phyloP scores from a whole-genome alignment of 2,113 vertebrate genomes.

The Centropus unirufus region DNA sequence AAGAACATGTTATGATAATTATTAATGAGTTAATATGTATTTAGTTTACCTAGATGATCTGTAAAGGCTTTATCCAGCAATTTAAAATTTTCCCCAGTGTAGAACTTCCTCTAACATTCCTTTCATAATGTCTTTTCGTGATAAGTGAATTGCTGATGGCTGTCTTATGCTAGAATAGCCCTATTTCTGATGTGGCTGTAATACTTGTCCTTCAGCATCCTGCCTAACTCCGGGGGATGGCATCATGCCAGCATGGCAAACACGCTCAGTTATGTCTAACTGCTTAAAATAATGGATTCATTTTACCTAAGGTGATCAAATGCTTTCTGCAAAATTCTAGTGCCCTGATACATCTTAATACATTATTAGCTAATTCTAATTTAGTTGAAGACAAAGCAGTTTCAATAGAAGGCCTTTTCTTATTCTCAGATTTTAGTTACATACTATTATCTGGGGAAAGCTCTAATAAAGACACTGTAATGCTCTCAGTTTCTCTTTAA shows the following conservation, averaged over 20 bases:
- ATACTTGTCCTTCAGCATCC: constrained; percentile 16
- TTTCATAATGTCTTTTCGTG: not conserved
- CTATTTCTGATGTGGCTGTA: not conserved
- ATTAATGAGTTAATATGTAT: constrained; percentile 62
- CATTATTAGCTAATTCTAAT: not conserved
- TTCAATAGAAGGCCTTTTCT: not conserved
- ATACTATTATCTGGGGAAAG: not conserved
- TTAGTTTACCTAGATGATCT: constrained; percentile 29
- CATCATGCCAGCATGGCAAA: not conserved
- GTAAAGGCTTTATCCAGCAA: constrained; percentile 10
- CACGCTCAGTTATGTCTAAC: not conserved
- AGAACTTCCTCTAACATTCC: not conserved
- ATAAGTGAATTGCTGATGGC: not conserved
- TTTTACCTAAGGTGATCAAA: constrained; percentile 14
- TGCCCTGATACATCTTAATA: not conserved
- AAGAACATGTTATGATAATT: constrained; percentile 64
- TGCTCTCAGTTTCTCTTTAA: not conserved
- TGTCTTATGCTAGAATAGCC: not conserved
- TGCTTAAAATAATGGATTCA: not conserved
- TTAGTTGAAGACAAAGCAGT: not conserved
- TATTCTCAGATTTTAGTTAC: not conserved
- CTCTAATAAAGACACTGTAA: constrained; percentile 9
- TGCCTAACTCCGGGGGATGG: not conserved
- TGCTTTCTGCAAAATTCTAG: not conserved
- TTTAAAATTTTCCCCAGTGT: not conserved